Base-by-base conservation (phyloP, 2,797 vertebrate genomes). In the Artibeus lituratus region DNA sequence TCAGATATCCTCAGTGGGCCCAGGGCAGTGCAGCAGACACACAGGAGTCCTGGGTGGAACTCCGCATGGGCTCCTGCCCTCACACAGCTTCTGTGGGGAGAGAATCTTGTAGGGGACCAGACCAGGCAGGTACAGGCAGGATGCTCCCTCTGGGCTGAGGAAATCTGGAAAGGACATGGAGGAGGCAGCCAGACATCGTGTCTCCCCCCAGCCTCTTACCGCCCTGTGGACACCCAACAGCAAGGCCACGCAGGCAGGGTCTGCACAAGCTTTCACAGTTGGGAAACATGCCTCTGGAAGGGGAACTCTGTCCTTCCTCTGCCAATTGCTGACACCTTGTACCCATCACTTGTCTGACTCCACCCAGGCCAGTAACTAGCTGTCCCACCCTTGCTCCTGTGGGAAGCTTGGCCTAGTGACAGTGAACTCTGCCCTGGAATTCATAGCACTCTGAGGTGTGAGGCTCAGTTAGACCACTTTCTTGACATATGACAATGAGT, bases 371-470 rank as follows among this genome's bases (percentile, higher is more conserved):
- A 51, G 80, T n/a, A 39, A 67, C 32, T 82, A 81, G 15, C 57
- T 69, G 49, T 7, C 39, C 81, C 44, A 39, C 70, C 26, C 57
- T 11, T 84, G 24, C 12, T 92, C 24, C 19, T 59, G 24, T 76
- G 78, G 65, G n/a, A 32, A 74, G 73, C 21, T 24, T 51, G 47
- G 62, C 51, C 42, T 57, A 26, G 22, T 65, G 67, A 3, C n/a
- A 92, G 62, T 91, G 53, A 96, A 89, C 49, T 87, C 74, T 88
- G 69, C 37, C 49, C 80, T 89, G 44, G 81, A 96, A 84, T 73
- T 74, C n/a, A 59, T 73, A 90, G 37, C 21, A 39, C 15, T 51
- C 62, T 88, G 44, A 49, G 73, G 10, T 59, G 12, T 35, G 24
- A 89, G 24, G 44, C 55, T 57, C 70, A 59, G 22, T 57, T 47